Conservation (phyloP, 1,140 invertebrate genomes). For the Harpegnathos saltator region DNA sequence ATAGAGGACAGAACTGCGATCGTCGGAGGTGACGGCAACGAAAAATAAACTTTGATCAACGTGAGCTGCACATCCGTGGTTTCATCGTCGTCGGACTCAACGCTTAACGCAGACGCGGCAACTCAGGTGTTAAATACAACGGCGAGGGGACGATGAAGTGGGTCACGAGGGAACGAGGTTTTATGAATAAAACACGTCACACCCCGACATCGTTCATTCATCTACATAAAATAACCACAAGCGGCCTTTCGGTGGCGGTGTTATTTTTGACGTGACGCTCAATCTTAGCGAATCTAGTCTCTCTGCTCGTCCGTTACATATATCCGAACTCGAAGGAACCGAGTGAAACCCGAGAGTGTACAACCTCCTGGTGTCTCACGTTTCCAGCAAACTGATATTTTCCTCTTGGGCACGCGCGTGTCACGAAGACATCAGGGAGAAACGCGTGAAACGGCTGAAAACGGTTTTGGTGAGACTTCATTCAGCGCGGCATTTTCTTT, state of each 20-base stretch:
- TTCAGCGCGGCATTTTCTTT: too few species aligned
- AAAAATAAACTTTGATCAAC: slow-evolving; percentile 40
- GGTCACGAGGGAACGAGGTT: slow-evolving; percentile 62
- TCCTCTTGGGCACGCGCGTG: too few species aligned
- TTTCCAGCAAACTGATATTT: too few species aligned
- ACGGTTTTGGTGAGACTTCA: too few species aligned
- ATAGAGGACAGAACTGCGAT: too few species aligned
- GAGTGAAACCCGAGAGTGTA: too few species aligned
- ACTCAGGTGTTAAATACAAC: slow-evolving; percentile 69
- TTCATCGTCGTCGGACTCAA: slow-evolving; percentile 50
- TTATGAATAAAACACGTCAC: slow-evolving; percentile 52
- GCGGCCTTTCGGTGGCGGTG: too few species aligned
- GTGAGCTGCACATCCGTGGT: slow-evolving; percentile 60
- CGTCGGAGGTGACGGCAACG: not conserved
- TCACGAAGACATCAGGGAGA: too few species aligned
- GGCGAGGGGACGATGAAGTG: slow-evolving; percentile 58
- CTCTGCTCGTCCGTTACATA: not conserved
- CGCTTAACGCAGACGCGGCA: slow-evolving; percentile 36
- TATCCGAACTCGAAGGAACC: too few species aligned
- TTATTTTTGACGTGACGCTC: slow-evolving; percentile 7
- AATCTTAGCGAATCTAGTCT: not conserved
- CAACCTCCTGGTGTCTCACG: too few species aligned
- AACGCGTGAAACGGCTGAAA: too few species aligned
- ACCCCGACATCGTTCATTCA: slow-evolving; percentile 28
- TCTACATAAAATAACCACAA: slow-evolving; percentile 14